Evolutionary conservation across 2,113 vertebrate species (phyloP).

Genomic region (Pteropus alecto): DNA sequence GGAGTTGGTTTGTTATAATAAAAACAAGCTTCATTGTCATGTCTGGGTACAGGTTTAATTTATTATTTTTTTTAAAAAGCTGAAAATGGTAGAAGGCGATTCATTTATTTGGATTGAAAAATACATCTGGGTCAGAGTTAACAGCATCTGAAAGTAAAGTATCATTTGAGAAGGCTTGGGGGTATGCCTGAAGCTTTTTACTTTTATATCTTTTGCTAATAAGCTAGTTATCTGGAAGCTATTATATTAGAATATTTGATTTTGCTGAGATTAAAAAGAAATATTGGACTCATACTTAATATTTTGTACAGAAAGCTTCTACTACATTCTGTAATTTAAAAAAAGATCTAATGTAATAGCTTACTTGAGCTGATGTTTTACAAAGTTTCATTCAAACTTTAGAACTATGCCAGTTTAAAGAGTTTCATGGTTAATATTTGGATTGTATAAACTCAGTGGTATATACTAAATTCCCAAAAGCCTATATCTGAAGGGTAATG

Average conservation of each 20-base stretch:
- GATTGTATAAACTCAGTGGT: slow-evolving; percentile 52
- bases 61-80: slow-evolving; percentile 46
- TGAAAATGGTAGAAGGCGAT: slow-evolving; percentile 35
- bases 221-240: slow-evolving; percentile 55
- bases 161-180: background rate
- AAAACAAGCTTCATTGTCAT: slow-evolving; percentile 71
- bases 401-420: background rate
- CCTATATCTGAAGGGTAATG: slow-evolving; percentile 61
- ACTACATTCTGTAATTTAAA: background rate
- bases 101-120: slow-evolving; percentile 57
- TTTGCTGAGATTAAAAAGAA: slow-evolving; percentile 60
- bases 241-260: slow-evolving; percentile 54
- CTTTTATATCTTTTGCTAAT: slow-evolving; percentile 51
- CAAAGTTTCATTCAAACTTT: background rate
- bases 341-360: background rate
- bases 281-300: slow-evolving; percentile 20
- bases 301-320: slow-evolving; percentile 34
- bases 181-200: slow-evolving; percentile 28
- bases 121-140: slow-evolving; percentile 56
- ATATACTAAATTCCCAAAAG: slow-evolving; percentile 40
- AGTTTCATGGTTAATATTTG: slow-evolving; percentile 50
- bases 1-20: slow-evolving; percentile 44
- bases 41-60: slow-evolving; percentile 46
- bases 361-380: background rate
- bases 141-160: slow-evolving; percentile 58